These are phyloP conservation scores for Pocota personata DNA, from an alignment of 2,888 invertebrate genomes.

Conservation along the genomic window DNA sequence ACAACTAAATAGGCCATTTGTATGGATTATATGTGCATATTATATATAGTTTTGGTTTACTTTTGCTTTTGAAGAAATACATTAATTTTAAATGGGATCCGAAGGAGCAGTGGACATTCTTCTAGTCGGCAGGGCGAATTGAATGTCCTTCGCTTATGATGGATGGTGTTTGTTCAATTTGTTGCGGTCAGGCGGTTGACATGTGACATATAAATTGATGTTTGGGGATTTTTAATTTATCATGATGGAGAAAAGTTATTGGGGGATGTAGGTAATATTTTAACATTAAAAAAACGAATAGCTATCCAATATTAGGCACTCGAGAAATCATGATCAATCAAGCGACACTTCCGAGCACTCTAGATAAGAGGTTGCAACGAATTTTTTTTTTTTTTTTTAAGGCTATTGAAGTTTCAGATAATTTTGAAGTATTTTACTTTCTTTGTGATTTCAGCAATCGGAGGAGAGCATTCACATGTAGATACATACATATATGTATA, in stretches of 20 bases:
- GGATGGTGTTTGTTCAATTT: conserved; percentile 20
- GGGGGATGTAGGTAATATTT: not conserved
- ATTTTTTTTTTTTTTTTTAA: too few species aligned
- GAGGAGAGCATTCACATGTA: too few species aligned
- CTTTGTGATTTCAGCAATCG: too few species aligned
- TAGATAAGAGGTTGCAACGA: too few species aligned
- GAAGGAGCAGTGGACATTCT: not conserved
- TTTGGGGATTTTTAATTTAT: conserved; percentile 5
- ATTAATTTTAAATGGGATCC: conserved; percentile 20
- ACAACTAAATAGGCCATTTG: not conserved
- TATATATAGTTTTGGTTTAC: not conserved
- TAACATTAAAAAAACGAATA: not conserved
- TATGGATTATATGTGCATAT: not conserved
- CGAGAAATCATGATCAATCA: not conserved
- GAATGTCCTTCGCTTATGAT: not conserved
- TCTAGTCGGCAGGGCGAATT: not conserved
- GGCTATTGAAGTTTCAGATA: too few species aligned
- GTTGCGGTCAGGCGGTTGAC: not conserved
- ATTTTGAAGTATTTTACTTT: too few species aligned
- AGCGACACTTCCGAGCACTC: not conserved
- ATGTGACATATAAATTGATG: conserved; percentile 43
- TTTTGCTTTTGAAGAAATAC: not conserved
- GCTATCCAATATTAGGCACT: not conserved
- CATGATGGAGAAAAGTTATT: not conserved
- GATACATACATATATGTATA: too few species aligned